Conservation (phyloP, 1,140 invertebrate genomes). For the Oncopeltus fasciatus region DNA sequence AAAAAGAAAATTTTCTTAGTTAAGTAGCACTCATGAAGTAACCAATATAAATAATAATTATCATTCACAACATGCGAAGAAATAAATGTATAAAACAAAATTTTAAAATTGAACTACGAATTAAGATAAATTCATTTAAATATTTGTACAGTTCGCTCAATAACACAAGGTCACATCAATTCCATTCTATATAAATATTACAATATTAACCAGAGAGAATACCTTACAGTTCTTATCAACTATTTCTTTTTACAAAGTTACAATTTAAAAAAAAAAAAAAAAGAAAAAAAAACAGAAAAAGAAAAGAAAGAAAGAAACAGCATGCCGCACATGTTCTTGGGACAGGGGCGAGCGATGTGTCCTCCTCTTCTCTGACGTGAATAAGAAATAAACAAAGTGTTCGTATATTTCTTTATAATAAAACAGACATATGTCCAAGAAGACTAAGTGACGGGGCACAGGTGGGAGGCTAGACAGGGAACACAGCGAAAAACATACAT, state of each 20-base stretch:
- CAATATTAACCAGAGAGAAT: slow-evolving; percentile 17
- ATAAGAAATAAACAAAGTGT: slow-evolving; percentile 12
- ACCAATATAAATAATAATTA: slow-evolving; percentile 5
- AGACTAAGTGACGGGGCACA: background rate
- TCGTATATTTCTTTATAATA: slow-evolving; percentile 11
- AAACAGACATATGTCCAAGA: background rate
- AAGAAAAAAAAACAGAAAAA: background rate
- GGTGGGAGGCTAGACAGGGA: slow-evolving; percentile 4
- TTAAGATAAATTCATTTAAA: slow-evolving; percentile 16
- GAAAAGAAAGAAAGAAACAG: background rate
- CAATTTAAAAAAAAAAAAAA: slow-evolving; percentile 10
- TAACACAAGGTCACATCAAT: slow-evolving; percentile 18
- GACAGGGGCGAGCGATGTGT: slow-evolving; percentile 4
- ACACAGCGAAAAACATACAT: background rate
- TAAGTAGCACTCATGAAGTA: slow-evolving; percentile 12
- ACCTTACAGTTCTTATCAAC: slow-evolving; percentile 15
- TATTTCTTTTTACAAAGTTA: slow-evolving; percentile 19
- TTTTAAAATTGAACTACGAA: background rate
- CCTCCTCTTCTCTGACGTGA: background rate
- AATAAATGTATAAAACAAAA: background rate
- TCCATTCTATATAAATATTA: slow-evolving; percentile 13
- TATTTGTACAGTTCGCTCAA: slow-evolving; percentile 19
- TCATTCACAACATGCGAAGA: background rate
- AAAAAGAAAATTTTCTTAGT: slow-evolving; percentile 1
- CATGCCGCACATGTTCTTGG: background rate